Percentiles rank a stretch among this genome's conserved stretches.
phyloP scores from a whole-genome alignment of 1,140 invertebrate genomes.

The Trichonephila clavipes region DNA sequence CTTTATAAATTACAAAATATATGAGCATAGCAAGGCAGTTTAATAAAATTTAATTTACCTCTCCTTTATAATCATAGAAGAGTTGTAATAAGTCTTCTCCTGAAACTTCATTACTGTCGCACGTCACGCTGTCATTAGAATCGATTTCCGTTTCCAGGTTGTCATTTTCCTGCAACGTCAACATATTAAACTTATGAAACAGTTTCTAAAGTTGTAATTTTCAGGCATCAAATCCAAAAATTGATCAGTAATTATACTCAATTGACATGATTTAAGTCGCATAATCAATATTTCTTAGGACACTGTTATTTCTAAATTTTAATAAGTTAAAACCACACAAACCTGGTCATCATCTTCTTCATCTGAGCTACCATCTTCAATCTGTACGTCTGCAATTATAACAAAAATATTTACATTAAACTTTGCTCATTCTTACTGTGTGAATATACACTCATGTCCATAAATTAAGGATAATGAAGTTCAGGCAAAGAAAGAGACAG shows the following conservation, averaged over 20 bases:
- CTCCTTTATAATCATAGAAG: constrained; percentile 79
- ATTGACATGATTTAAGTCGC: not conserved
- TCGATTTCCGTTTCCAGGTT: constrained; percentile 83
- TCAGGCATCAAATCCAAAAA: too few relatives aligned
- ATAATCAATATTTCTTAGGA: not conserved
- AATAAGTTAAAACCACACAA: not conserved
- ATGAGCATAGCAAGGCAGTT: too few relatives aligned
- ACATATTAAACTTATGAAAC: not conserved
- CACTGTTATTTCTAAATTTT: not conserved
- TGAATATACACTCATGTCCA: too few relatives aligned
- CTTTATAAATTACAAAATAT: too few relatives aligned
- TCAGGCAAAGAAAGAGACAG: too few relatives aligned
- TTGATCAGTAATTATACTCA: not conserved
- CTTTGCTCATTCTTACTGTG: too few relatives aligned
- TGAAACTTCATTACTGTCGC: constrained; percentile 80
- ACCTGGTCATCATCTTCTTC: constrained; percentile 81
- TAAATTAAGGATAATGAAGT: too few relatives aligned
- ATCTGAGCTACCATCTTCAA: constrained; percentile 80
- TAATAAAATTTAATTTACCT: not conserved
- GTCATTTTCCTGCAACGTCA: constrained; percentile 81
- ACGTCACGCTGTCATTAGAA: constrained; percentile 81
- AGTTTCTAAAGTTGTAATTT: too few relatives aligned
- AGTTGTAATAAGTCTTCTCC: constrained; percentile 82
- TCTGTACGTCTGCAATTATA: constrained; percentile 62
- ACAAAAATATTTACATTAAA: not conserved